Percentiles rank a stretch among this genome's conserved stretches.
Evolutionary conservation across 1,140 invertebrate genomes (phyloP).

Genomic region (Drosophila persimilis): DNA sequence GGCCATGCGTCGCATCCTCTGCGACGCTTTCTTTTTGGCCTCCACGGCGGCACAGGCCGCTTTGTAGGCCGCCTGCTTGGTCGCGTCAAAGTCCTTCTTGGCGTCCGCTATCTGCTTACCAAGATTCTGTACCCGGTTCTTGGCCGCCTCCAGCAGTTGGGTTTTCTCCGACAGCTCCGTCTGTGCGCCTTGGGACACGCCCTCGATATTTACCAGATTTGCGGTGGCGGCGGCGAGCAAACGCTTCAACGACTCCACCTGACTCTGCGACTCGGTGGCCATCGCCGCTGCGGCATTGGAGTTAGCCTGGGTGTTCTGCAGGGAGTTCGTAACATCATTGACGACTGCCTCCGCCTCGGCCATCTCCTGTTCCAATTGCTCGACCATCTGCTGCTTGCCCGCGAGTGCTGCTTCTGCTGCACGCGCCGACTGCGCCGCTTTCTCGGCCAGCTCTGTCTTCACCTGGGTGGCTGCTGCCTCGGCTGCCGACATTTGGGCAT

Average conservation of each 20-base stretch:
- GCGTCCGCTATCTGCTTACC: conserved; percentile 85
- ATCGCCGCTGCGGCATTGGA: conserved; percentile 85
- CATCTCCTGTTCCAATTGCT: conserved; percentile 85
- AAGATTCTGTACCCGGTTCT: conserved; percentile 85
- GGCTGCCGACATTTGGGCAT: conserved; percentile 87
- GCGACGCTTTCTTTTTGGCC: conserved; percentile 83
- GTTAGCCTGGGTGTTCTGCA: conserved; percentile 86
- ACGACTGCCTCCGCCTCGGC: conserved; percentile 87
- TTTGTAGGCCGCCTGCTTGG: conserved; percentile 86
- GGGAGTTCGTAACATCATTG: conserved; percentile 85
- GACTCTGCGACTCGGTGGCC: conserved; percentile 84
- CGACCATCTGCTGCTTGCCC: conserved; percentile 86
- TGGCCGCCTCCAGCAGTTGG: conserved; percentile 86
- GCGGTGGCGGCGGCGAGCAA: conserved; percentile 84
- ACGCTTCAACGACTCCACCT: conserved; percentile 82
- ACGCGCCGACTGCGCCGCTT: conserved; percentile 87
- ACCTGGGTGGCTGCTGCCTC: conserved; percentile 87
- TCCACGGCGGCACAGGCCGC: conserved; percentile 86
- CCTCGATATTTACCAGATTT: conserved; percentile 86
- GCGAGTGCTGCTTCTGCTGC: conserved; percentile 87
- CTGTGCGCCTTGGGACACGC: conserved; percentile 85
- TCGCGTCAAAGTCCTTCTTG: conserved; percentile 85
- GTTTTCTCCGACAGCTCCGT: conserved; percentile 86
- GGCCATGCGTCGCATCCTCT: conserved; percentile 26
- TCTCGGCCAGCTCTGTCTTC: conserved; percentile 87